Conservation (phyloP, 2,888 invertebrate species). For the Heteromurus nitidus region DNA sequence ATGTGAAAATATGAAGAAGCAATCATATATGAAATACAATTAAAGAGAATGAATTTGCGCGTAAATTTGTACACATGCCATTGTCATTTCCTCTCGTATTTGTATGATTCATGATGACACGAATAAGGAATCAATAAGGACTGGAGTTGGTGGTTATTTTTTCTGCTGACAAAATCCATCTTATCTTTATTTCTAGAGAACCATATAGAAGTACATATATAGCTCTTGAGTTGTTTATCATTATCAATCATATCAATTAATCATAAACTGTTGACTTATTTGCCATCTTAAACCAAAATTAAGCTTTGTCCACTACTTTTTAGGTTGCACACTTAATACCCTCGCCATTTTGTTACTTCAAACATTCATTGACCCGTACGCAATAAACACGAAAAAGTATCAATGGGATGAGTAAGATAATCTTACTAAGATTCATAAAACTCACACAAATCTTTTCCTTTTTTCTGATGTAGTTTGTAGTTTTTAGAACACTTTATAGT, state of each 20-base stretch:
- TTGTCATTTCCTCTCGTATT: neutral
- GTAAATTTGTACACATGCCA: neutral
- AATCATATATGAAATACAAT: too few species aligned
- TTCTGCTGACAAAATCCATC: constrained; percentile 59
- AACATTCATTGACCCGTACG: neutral
- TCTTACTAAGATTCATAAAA: neutral
- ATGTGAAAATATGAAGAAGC: too few species aligned
- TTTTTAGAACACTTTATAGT: neutral
- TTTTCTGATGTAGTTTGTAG: neutral
- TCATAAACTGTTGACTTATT: constrained; percentile 7
- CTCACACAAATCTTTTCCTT: too few species aligned
- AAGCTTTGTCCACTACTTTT: neutral
- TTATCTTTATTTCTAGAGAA: constrained; percentile 52
- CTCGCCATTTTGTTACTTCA: neutral
- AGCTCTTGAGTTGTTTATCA: constrained; percentile 55
- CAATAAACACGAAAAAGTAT: too few species aligned
- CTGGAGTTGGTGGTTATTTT: neutral
- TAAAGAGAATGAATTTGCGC: too few species aligned
- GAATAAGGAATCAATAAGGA: constrained; percentile 1
- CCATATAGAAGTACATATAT: constrained; percentile 31
- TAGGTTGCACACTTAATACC: too few species aligned
- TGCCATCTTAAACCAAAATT: constrained; percentile 1
- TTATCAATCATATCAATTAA: constrained; percentile 7
- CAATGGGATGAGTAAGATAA: too few species aligned
- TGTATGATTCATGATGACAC: neutral